Conservation (phyloP, 2,113 vertebrate species). For the Sinocyclocheilus anophthalmus region DNA sequence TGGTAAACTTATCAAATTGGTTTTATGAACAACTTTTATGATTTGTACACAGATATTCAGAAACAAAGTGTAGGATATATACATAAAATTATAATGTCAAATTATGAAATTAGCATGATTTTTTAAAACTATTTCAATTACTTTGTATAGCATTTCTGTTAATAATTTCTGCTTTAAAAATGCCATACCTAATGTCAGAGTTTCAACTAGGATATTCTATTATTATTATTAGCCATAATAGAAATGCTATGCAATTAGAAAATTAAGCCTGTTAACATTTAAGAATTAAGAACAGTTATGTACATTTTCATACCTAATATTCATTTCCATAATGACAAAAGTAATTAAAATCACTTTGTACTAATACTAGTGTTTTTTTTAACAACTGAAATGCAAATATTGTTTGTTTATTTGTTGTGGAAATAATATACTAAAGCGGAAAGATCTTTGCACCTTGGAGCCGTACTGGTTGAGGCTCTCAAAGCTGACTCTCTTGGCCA, state of each 20-base stretch:
- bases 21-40: no score
- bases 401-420: not conserved
- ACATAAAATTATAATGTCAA: no score
- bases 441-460: constrained; percentile 74
- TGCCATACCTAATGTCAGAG: not conserved
- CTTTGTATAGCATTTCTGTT: no score
- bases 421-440: not conserved
- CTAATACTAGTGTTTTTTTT: not conserved
- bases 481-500: constrained; percentile 86
- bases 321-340: not conserved
- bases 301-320: not conserved
- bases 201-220: not conserved
- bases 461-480: constrained; percentile 90
- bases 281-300: not conserved
- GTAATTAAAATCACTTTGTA: not conserved
- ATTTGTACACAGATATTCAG: no score
- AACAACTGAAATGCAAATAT: not conserved
- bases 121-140: no score
- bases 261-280: not conserved
- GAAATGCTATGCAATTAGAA: not conserved
- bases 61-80: no score
- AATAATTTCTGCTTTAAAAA: no score
- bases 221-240: not conserved
- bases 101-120: no score
- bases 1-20: no score